These are phyloP conservation scores for Mesochorus sp. DNA, from an alignment of 2,888 invertebrate species.

Conservation along the genomic window DNA sequence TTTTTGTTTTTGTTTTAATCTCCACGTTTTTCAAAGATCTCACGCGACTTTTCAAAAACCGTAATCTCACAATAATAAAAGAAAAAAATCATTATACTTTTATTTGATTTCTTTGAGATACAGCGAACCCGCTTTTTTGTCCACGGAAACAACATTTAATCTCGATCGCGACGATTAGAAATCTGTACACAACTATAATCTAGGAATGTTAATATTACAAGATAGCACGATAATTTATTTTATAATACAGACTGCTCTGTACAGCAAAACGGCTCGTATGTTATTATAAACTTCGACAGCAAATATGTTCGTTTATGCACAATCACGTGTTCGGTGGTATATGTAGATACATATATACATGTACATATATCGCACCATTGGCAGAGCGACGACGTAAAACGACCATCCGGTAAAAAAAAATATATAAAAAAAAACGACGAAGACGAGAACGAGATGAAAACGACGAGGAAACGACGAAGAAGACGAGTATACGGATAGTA, in stretches of 20 bases:
- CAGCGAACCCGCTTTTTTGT: neutral
- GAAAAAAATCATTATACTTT: no score
- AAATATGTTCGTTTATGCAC: constrained; percentile 8
- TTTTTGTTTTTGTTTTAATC: neutral
- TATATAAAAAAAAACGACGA: constrained; percentile 20
- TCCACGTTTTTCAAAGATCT: no score
- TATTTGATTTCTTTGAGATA: neutral
- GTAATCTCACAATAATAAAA: no score
- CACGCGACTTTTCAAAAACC: no score
- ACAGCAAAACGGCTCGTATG: constrained; percentile 80
- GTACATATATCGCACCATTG: neutral
- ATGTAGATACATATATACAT: neutral
- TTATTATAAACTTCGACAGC: constrained; percentile 67
- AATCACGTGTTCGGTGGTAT: constrained; percentile 24
- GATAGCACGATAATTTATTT: constrained; percentile 81
- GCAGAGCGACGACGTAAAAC: constrained; percentile 43
- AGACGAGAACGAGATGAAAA: constrained; percentile 29
- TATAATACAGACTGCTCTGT: constrained; percentile 80
- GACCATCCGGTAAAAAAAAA: constrained; percentile 45
- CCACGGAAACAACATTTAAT: constrained; percentile 59
- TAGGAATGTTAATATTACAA: constrained; percentile 79
- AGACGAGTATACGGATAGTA: constrained; percentile 40
- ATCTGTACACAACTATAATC: constrained; percentile 74
- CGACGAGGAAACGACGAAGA: constrained; percentile 47
- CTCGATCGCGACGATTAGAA: constrained; percentile 62